phyloP scores from a whole-genome alignment of 2,113 vertebrate genomes.

The Tauraco erythrolophus region DNA sequence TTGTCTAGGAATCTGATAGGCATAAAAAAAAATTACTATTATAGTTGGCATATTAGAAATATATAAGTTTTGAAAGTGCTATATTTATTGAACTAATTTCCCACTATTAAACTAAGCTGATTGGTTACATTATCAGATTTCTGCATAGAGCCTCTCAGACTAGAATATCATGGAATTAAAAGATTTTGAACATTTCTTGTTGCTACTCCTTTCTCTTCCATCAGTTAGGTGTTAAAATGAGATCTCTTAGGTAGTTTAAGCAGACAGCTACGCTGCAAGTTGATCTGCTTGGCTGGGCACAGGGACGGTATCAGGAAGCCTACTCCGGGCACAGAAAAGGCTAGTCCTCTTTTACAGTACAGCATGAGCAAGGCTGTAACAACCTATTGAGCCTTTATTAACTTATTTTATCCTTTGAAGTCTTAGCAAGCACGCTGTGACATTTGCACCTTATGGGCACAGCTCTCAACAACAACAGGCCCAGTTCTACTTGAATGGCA shows the following conservation, averaged over 20 bases:
- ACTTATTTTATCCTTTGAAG: slow-evolving; percentile 15
- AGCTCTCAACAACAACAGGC: background rate
- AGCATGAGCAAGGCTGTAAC: background rate
- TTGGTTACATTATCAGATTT: background rate
- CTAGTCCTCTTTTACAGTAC: background rate
- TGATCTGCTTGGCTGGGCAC: background rate
- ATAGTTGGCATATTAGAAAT: background rate
- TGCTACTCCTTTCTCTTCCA: background rate
- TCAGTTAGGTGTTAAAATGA: background rate
- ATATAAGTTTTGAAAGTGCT: background rate
- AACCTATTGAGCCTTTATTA: background rate
- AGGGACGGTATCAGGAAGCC: background rate
- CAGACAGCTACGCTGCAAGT: background rate
- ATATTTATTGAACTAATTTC: background rate
- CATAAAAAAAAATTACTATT: background rate
- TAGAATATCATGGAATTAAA: background rate
- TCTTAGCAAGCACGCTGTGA: background rate
- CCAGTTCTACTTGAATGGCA: slow-evolving; percentile 12
- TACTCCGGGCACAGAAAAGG: background rate
- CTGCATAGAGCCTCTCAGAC: background rate
- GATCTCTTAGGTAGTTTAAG: background rate
- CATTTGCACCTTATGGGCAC: background rate
- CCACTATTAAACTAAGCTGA: background rate
- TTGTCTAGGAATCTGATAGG: background rate
- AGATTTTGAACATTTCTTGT: background rate